Percentiles rank a stretch among this genome's conserved stretches.
These are phyloP conservation scores for Conus betulinus DNA, from an alignment of 1,140 invertebrate species.

Conservation along the genomic window DNA sequence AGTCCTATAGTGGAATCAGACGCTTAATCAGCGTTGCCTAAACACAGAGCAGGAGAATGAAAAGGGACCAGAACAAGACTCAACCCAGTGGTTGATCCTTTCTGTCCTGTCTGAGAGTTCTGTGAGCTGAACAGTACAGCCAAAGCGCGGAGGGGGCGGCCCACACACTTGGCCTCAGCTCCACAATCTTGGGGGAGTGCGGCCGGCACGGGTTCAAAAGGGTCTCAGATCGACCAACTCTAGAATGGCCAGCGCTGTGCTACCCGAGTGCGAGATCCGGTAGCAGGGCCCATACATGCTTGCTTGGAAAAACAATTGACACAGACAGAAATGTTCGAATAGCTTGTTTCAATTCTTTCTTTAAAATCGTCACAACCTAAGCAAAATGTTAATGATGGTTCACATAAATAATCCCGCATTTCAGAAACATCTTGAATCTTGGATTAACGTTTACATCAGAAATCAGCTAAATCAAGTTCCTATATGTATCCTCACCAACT, in stretches of 20 bases:
- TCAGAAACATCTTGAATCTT: no score
- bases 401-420: no score
- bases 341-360: no score
- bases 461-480: no score
- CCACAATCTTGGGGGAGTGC: slow-evolving; percentile 79
- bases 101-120: slow-evolving; percentile 89
- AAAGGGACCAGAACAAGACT: neutral
- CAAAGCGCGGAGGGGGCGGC: no score
- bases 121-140: slow-evolving; percentile 87
- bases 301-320: slow-evolving; percentile 78
- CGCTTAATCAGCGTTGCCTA: no score
- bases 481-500: no score
- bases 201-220: slow-evolving; percentile 81
- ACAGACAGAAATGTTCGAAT: neutral
- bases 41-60: neutral
- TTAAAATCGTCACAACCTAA: no score
- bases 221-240: slow-evolving; percentile 84
- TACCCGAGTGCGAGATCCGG: slow-evolving; percentile 87
- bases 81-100: slow-evolving; percentile 40
- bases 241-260: slow-evolving; percentile 83
- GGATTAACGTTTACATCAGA: no score
- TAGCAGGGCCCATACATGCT: slow-evolving; percentile 89
- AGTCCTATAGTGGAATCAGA: no score
- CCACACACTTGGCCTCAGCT: slow-evolving; percentile 88
- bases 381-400: no score